Percentiles rank a stretch among this genome's conserved stretches.
phyloP scores from a whole-genome alignment of 2,113 vertebrate species.

The Microcebus ravelobensis region DNA sequence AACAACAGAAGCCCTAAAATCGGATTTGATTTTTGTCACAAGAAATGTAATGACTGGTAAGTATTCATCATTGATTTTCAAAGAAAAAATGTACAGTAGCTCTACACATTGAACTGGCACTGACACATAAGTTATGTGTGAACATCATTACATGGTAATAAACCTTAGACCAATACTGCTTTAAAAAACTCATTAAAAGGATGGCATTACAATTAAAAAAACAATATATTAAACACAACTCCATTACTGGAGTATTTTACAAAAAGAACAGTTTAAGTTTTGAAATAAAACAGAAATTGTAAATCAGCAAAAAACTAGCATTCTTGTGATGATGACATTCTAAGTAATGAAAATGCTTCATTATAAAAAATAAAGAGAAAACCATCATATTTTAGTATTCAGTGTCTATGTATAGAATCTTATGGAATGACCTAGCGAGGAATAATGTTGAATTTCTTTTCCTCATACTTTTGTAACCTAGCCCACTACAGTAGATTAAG shows the following conservation, averaged over 20 bases:
- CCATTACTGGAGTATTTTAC: neutral
- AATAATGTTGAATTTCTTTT: constrained; percentile 1
- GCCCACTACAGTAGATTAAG: neutral
- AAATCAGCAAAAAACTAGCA: neutral
- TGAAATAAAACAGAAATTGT: constrained; percentile 14
- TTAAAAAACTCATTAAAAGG: neutral
- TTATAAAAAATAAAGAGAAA: neutral
- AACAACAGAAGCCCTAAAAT: neutral
- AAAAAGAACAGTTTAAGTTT: neutral
- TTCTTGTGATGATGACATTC: neutral
- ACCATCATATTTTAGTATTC: neutral
- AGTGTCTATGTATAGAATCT: neutral
- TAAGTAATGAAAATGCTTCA: constrained; percentile 14
- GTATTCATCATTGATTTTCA: constrained; percentile 1
- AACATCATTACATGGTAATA: neutral
- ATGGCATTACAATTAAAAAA: neutral
- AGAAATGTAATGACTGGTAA: neutral
- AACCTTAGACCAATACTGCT: neutral
- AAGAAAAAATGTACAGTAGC: neutral
- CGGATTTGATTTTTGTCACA: neutral
- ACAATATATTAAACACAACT: neutral
- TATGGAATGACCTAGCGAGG: neutral
- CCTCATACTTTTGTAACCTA: neutral
- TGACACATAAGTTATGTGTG: neutral
- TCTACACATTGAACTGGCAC: neutral